These are phyloP conservation scores for Toxonevra muliebris DNA, from an alignment of 2,888 invertebrate genomes.

Conservation along the genomic window DNA sequence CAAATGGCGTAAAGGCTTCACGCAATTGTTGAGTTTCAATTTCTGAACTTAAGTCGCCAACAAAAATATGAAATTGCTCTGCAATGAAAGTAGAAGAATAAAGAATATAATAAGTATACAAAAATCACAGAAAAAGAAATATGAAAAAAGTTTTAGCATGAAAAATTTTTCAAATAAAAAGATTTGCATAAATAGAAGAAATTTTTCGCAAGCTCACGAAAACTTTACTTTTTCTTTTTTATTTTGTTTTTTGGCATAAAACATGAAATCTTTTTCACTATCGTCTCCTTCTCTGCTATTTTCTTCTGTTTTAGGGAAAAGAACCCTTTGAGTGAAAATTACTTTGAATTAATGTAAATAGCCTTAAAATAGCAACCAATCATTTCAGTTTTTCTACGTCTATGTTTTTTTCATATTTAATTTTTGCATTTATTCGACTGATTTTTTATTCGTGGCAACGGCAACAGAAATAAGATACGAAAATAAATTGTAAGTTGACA, in stretches of 20 bases:
- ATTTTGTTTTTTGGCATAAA: no score
- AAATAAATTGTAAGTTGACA: no score
- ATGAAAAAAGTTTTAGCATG: conserved; percentile 19
- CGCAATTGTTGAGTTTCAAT: conserved; percentile 97
- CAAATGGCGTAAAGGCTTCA: conserved; percentile 97
- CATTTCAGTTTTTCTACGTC: not conserved
- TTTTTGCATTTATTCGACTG: not conserved
- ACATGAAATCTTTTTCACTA: no score
- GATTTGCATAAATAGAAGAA: conserved; percentile 22
- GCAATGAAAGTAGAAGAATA: conserved; percentile 65
- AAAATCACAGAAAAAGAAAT: conserved; percentile 1
- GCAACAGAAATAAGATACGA: no score
- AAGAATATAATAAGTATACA: conserved; percentile 22
- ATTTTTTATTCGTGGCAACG: no score
- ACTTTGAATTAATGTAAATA: conserved; percentile 21
- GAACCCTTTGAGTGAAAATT: no score
- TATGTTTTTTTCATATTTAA: not conserved
- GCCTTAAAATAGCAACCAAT: conserved; percentile 15
- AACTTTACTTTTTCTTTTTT: no score
- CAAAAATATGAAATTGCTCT: conserved; percentile 99
- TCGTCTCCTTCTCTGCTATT: no score
- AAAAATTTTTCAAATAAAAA: conserved; percentile 15
- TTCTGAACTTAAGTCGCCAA: conserved; percentile 98
- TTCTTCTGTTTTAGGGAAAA: no score
- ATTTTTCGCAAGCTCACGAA: no score